These are phyloP conservation scores for Danaus chrysippus DNA, from an alignment of 2,888 invertebrate genomes.

Conservation along the genomic window DNA sequence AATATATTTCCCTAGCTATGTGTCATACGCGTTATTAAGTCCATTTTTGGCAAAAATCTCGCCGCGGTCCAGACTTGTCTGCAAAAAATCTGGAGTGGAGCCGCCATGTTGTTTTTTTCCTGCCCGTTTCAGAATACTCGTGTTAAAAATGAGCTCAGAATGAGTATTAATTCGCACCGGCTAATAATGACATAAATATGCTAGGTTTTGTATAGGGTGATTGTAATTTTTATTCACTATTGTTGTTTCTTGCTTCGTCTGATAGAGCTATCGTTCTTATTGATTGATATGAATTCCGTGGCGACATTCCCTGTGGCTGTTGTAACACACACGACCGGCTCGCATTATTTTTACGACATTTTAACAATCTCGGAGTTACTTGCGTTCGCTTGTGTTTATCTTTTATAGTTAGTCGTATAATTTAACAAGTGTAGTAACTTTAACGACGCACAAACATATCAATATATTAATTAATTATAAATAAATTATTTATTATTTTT, in stretches of 20 bases:
- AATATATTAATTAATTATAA: neutral
- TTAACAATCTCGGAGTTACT: neutral
- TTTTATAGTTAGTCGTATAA: neutral
- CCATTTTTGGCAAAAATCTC: neutral
- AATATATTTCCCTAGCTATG: no score
- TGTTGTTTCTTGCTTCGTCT: constrained; percentile 14
- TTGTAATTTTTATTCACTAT: constrained; percentile 23
- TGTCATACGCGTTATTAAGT: no score
- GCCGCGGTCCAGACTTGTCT: constrained; percentile 39
- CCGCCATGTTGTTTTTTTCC: constrained; percentile 54
- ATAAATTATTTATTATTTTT: constrained; percentile 1
- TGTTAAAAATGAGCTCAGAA: constrained; percentile 71
- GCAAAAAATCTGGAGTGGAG: constrained; percentile 45
- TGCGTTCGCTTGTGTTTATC: neutral
- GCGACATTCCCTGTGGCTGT: constrained; percentile 5
- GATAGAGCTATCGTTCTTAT: constrained; percentile 23
- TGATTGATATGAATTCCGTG: constrained; percentile 19
- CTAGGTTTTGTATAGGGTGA: constrained; percentile 63
- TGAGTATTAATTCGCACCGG: constrained; percentile 77
- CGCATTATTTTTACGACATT: constrained; percentile 2
- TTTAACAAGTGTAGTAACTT: constrained; percentile 5
- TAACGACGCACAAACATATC: neutral
- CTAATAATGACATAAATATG: constrained; percentile 79
- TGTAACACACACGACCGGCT: neutral
- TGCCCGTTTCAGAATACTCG: constrained; percentile 53